phyloP scores from a whole-genome alignment of 2,888 invertebrate species.

The Torymus texanus region DNA sequence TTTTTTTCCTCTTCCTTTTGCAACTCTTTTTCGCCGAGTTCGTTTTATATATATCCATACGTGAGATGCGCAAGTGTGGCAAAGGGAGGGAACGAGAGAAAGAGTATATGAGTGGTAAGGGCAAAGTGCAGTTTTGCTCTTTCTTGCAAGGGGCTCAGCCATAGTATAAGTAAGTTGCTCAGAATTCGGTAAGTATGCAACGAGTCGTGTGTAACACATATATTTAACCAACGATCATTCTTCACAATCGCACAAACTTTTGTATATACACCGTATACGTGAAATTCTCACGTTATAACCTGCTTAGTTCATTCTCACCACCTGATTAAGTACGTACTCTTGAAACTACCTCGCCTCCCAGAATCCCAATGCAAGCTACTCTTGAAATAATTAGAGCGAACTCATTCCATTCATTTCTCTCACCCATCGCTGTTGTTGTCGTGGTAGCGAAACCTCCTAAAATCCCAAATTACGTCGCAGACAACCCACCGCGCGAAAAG shows the following conservation, averaged over 20 bases:
- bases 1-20: conserved; percentile 12
- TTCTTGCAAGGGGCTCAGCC: background rate
- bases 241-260: too few species aligned
- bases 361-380: conserved; percentile 34
- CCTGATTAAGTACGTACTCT: background rate
- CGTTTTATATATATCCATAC: background rate
- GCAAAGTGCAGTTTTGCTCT: conserved; percentile 23
- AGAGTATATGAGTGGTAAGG: background rate
- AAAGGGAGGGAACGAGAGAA: too few species aligned
- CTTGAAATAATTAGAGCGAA: too few species aligned
- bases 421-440: too few species aligned
- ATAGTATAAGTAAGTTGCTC: too few species aligned
- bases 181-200: background rate
- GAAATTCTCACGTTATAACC: too few species aligned
- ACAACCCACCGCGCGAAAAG: conserved; percentile 17
- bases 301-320: background rate
- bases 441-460: conserved; percentile 66
- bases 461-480: conserved; percentile 73
- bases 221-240: background rate
- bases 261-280: too few species aligned
- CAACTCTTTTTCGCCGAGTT: background rate
- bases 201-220: background rate
- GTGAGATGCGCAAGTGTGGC: background rate
- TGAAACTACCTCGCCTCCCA: conserved; percentile 45
- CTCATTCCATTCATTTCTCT: too few species aligned